Conservation (phyloP, 2,888 invertebrate genomes). For the Sminthurinus aureus region DNA sequence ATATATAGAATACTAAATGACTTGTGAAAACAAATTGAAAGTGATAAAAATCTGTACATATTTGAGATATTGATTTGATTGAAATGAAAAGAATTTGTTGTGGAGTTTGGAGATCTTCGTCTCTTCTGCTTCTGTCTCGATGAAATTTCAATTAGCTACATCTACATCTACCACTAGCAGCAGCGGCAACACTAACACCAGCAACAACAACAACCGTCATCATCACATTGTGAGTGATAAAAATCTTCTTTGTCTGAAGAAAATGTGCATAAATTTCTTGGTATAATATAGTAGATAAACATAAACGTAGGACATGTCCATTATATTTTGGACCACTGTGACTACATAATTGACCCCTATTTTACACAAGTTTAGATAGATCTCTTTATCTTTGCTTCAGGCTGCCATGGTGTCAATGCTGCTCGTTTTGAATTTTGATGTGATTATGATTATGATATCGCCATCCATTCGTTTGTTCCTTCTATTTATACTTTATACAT, state of each 20-base stretch:
- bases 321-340: too few relatives aligned
- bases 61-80: conserved; percentile 9
- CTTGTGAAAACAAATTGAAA: conserved; percentile 5
- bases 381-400: background rate
- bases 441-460: background rate
- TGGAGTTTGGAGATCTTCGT: background rate
- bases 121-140: background rate
- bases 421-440: background rate
- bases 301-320: too few relatives aligned
- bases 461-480: background rate
- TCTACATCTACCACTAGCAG: background rate
- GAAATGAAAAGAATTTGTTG: conserved; percentile 8
- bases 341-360: too few relatives aligned
- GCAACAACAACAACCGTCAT: too few relatives aligned
- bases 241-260: background rate
- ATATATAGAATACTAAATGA: background rate
- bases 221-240: conserved; percentile 16
- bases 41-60: conserved; percentile 3
- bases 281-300: background rate
- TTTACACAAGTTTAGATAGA: too few relatives aligned
- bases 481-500: background rate
- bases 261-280: too few relatives aligned
- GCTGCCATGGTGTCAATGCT: background rate
- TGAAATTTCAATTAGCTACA: conserved; percentile 20
- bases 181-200: too few relatives aligned